A percentile compares a stretch with the other conserved stretches of the same genome.
Evolutionary conservation across 2,888 invertebrate species (phyloP).

Genomic region (Acronicta alni): DNA sequence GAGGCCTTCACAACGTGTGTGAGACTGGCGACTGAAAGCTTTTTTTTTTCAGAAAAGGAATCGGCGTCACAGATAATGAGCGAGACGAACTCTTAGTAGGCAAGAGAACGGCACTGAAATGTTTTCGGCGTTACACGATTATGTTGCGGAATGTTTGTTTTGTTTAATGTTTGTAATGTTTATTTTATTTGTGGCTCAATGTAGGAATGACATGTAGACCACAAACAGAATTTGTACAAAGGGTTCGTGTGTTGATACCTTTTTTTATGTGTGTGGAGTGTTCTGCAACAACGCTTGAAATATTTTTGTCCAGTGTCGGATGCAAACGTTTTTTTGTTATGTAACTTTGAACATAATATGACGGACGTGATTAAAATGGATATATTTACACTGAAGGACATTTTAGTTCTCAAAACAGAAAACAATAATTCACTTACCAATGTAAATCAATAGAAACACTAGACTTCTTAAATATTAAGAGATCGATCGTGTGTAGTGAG

Average conservation of each 20-base stretch:
- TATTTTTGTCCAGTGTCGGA: conserved; percentile 14
- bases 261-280: conserved; percentile 16
- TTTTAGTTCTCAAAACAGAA: too few relatives aligned
- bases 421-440: too few relatives aligned
- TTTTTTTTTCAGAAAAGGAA: conserved; percentile 80
- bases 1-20: conserved; percentile 82
- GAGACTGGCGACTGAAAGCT: conserved; percentile 74
- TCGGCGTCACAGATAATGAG: conserved; percentile 80
- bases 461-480: too few relatives aligned
- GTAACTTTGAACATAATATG: background rate
- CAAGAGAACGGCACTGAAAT: conserved; percentile 48
- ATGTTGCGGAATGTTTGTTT: conserved; percentile 21
- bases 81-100: conserved; percentile 52
- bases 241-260: conserved; percentile 3
- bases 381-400: too few relatives aligned
- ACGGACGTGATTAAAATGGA: too few relatives aligned
- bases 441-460: too few relatives aligned
- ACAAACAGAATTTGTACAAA: conserved; percentile 48
- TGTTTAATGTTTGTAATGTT: too few relatives aligned
- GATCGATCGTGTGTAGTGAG: too few relatives aligned
- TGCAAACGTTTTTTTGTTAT: background rate
- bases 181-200: conserved; percentile 37
- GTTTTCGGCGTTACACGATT: conserved; percentile 49
- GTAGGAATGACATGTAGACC: conserved; percentile 43
- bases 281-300: conserved; percentile 14